Base-by-base conservation (phyloP, 2,113 vertebrate species). In the Lepus timidus region DNA sequence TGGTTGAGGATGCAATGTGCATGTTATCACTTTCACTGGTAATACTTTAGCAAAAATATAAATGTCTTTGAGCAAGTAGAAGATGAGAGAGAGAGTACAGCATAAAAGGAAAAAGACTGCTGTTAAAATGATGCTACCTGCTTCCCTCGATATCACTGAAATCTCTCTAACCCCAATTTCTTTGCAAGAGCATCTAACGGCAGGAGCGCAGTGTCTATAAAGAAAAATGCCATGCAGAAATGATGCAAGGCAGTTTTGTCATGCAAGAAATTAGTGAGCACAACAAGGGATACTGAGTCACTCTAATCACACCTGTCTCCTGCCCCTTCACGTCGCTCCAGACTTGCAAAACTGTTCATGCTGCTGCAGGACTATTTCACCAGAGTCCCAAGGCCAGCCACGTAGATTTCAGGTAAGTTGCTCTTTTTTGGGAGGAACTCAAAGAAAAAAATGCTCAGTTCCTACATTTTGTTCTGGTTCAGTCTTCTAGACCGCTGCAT, bases 191-290 rank as follows among this genome's bases (percentile, higher is more conserved):
- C 5, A n/a, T 20, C 20, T 49, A 49, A 68, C 29, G 11, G 52
- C 83, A 36, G 23, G 62, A 58, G 25, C 33, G 13, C 16, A 29
- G 22, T 14, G 14, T 51, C 10, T 55, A 51, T 23, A 31, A 6
- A 64, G 27, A n/a, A 29, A 9, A 51, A 6, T 25, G 25, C n/a
- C 29, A 5, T 44, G 12, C 49, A 19, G 44, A n/a, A 23, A 27
- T 65, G 17, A 25, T 36, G 16, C 12, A 44, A 33, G 6, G 49
- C 19, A 33, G 51, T 19, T 62, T 19, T 62, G 10, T 51, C 31
- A 49, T 7, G 4, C 13, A 17, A 3, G 14, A 9, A 29, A 19
- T 29, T 22, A 52, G 9, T 23, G 31, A 16, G 4, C 0, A 11
- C 31, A 36, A 4, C 8, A 27, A 67, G 36, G 5, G 33, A 17